Percentiles rank a stretch among this genome's conserved stretches.
These are phyloP conservation scores for Upupa epops DNA, from an alignment of 2,113 vertebrate species.

Conservation along the genomic window DNA sequence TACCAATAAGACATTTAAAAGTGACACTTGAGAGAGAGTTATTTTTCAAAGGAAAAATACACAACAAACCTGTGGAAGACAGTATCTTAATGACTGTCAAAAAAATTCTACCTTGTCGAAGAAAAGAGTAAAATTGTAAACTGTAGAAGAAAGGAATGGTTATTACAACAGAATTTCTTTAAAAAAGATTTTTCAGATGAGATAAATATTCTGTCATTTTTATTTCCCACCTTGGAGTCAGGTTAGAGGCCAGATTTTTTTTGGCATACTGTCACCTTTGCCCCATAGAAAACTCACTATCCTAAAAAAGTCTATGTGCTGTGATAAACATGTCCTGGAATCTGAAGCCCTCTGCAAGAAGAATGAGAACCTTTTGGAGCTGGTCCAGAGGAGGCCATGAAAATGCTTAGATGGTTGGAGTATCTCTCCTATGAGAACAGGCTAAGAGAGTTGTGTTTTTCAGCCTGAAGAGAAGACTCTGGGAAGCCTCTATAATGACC, in stretches of 20 bases:
- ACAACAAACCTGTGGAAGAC: background rate
- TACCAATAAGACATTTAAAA: background rate
- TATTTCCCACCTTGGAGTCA: background rate
- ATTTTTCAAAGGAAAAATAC: background rate
- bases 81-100: background rate
- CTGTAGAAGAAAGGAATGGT: background rate
- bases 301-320: background rate
- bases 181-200: background rate
- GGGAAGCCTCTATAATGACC: too few relatives aligned
- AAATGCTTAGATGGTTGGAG: too few relatives aligned
- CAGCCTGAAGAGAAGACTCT: too few relatives aligned
- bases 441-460: too few relatives aligned
- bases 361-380: too few relatives aligned
- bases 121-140: background rate
- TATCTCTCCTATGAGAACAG: too few relatives aligned
- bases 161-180: rapidly evolving
- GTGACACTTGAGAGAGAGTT: background rate
- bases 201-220: background rate
- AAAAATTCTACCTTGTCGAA: background rate
- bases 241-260: background rate
- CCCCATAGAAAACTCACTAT: background rate
- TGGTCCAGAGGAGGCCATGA: too few relatives aligned
- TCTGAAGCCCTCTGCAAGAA: background rate
- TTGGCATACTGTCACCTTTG: background rate
- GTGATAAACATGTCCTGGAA: background rate